Percentiles rank a stretch among this genome's conserved stretches.
Conservation (phyloP, 2,888 invertebrate genomes). For the Gerris lacustris region DNA sequence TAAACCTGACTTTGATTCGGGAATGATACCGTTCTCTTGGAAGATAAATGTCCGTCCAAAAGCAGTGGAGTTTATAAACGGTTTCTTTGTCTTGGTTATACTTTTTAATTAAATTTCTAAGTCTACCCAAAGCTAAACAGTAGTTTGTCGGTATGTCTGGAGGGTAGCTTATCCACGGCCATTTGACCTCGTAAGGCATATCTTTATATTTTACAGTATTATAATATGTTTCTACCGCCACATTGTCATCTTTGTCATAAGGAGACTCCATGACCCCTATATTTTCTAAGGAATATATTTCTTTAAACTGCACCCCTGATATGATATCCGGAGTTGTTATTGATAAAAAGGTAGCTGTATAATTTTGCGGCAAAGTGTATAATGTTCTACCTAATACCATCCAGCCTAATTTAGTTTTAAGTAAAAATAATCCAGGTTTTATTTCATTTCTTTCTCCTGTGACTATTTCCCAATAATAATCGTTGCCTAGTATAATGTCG, state of each 20-base stretch:
- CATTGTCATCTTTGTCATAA: background rate
- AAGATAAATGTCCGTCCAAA: background rate
- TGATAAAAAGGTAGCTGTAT: too few relatives aligned
- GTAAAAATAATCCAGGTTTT: background rate
- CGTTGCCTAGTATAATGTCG: background rate
- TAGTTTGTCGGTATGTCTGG: background rate
- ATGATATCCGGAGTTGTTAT: background rate
- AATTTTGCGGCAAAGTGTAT: background rate
- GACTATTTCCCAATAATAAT: background rate
- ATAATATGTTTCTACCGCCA: background rate
- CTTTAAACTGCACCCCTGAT: background rate
- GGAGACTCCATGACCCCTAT: background rate
- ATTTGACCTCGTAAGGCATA: background rate
- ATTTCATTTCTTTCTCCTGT: background rate
- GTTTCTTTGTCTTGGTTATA: background rate
- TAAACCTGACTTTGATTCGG: background rate
- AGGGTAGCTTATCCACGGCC: background rate
- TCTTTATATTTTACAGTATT: background rate
- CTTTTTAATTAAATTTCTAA: background rate
- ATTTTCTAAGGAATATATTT: background rate
- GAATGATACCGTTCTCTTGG: background rate
- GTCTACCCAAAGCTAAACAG: background rate
- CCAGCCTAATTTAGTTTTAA: background rate
- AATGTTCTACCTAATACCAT: background rate
- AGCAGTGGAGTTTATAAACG: too few relatives aligned